These are phyloP conservation scores for Patiria pectinifera DNA, from an alignment of 53 echinoderm and acorn worm genomes.

Conservation along the genomic window DNA sequence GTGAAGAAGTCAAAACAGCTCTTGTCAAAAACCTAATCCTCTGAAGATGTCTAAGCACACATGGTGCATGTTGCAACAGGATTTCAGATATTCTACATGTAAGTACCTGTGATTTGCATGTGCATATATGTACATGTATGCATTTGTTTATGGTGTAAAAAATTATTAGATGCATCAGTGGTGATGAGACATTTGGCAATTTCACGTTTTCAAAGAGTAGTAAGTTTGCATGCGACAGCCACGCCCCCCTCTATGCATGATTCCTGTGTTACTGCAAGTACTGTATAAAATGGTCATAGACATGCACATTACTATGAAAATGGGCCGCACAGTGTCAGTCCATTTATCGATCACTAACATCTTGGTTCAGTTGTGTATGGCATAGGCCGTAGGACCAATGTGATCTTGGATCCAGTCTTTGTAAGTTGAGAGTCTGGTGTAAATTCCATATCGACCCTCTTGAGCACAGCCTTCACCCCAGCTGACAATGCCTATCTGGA, in stretches of 20 bases:
- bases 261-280: too few species aligned
- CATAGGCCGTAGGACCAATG: conserved; percentile 8
- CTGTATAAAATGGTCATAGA: too few species aligned
- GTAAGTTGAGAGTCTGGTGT: conserved; percentile 52
- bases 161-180: too few species aligned
- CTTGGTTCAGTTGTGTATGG: neutral
- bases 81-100: neutral
- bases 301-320: too few species aligned
- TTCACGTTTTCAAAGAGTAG: too few species aligned
- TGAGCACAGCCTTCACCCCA: conserved; percentile 64
- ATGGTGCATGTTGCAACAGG: neutral
- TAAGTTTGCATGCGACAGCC: too few species aligned
- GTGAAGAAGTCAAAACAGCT: neutral
- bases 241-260: too few species aligned
- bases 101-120: neutral
- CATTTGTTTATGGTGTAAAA: too few species aligned
- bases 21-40: neutral
- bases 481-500: conserved; percentile 65
- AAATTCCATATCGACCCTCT: conserved; percentile 50
- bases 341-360: neutral
- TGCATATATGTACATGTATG: too few species aligned
- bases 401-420: conserved; percentile 19
- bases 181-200: too few species aligned
- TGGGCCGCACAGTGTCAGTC: too few species aligned
- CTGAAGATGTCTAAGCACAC: neutral